Percentiles rank a stretch among this genome's conserved stretches.
These are phyloP conservation scores for Pangasius larnaudii DNA, from an alignment of 2,797 vertebrate genomes.

Conservation along the genomic window DNA sequence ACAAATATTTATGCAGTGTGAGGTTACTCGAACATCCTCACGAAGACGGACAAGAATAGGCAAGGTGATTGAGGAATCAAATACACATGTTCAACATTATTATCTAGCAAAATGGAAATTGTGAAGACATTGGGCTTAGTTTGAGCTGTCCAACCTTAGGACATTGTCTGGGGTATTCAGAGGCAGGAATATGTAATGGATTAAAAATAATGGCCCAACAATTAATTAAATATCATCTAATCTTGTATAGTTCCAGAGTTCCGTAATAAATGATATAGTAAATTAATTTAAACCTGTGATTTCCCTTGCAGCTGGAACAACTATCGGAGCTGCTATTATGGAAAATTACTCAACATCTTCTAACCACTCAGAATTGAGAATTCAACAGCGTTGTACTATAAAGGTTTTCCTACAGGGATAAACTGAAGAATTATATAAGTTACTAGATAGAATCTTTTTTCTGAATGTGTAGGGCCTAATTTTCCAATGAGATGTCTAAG, in stretches of 20 bases:
- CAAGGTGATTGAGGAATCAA: conserved; percentile 77
- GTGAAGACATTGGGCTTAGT: conserved; percentile 17
- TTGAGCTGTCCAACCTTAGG: neutral
- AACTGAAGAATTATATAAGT: neutral
- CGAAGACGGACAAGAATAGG: conserved; percentile 73
- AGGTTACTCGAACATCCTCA: conserved; percentile 76
- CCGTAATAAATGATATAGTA: neutral
- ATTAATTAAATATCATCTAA: neutral
- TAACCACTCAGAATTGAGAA: neutral
- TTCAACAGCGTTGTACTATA: neutral
- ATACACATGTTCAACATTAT: conserved; percentile 75
- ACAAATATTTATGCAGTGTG: conserved; percentile 82
- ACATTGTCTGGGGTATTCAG: neutral
- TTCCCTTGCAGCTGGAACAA: neutral
- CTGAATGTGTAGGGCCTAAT: neutral
- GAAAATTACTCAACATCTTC: neutral
- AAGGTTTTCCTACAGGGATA: neutral
- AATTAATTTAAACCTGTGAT: neutral
- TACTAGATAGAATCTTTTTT: neutral
- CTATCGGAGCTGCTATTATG: neutral
- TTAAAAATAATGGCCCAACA: neutral
- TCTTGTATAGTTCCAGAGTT: neutral
- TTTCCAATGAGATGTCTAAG: neutral
- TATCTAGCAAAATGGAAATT: conserved; percentile 70
- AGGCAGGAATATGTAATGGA: neutral